Evolutionary conservation across 2,113 vertebrate species (phyloP).

Genomic region (Sylvilagus bachmani): DNA sequence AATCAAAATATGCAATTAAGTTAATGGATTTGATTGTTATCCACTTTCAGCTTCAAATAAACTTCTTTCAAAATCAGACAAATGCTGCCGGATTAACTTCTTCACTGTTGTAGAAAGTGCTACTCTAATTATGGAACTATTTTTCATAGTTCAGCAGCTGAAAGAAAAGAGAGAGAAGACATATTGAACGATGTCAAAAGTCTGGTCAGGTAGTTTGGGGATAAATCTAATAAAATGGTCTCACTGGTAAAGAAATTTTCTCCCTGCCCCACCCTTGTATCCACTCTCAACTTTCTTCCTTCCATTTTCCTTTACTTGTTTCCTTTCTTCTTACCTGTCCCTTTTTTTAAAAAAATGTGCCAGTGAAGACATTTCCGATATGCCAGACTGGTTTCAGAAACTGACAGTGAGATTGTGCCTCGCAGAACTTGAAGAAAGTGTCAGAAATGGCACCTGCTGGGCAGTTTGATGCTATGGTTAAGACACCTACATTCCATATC

Average conservation of each 20-base stretch:
- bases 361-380: background rate
- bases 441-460: background rate
- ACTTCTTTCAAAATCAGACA: conserved; percentile 42
- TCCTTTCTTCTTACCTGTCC: background rate
- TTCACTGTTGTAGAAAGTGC: background rate
- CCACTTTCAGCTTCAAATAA: background rate
- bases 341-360: no score
- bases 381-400: background rate
- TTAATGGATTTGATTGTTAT: background rate
- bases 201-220: background rate
- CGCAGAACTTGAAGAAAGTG: background rate
- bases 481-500: no score
- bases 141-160: conserved; percentile 4
- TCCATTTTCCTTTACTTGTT: background rate
- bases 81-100: conserved; percentile 3
- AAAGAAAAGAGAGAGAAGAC: background rate
- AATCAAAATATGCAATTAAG: background rate
- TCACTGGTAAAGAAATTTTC: background rate
- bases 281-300: no score
- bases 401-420: background rate
- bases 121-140: background rate
- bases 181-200: background rate
- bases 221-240: background rate
- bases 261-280: background rate
- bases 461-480: no score